Evolutionary conservation across 2,888 invertebrate genomes (phyloP), one percentile per base, ranked within the genome.

Genomic region (Campoplex nolae): DNA sequence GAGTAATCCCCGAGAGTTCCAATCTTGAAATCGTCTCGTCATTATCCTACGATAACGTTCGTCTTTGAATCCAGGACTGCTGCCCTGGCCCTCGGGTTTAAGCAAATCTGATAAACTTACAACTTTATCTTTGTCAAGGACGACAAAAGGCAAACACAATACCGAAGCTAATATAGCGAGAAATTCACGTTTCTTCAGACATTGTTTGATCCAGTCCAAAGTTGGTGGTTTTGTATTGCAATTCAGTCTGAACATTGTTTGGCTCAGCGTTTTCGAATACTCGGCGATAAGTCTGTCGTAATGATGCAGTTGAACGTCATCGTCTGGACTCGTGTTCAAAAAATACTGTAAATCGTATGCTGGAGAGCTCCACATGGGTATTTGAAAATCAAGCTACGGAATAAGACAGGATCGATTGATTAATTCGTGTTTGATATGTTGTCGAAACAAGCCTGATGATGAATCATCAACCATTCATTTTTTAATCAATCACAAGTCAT

Each of bases 381-480:
- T 78, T 93, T 95, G 95, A 84, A 95, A 95, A 89, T 95, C 95
- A 75, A 95, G 94, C 95, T 95, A 90, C 0, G 94, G 94, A 68
- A 35, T 56, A 67, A 54, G 6, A 42, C 42, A 67, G 2, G 48
- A 76, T 11, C 1, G 45, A 45, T 32, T 8, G 28, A 42, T 58
- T 16, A 35, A 13, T 51, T 2, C 3, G 3, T 16, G 13, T 45
- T 38, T 35, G 45, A 2, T n/a, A 3, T 51, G 13, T n/a, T 7
- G 18, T 51, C 18, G 38, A n/a, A 51, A 51, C 18, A 51, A 51
- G 18, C 51, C 6, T 4, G 7, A 51, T 16, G 18, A 51, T 18
- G n/a, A 32, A 16, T 23, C 11, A 6, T 8, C 2, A 62, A 28
- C 16, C 62, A 1, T 18, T 18, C 0, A 67, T n/a, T 67, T 38